Evolutionary conservation across 2,888 invertebrate species (phyloP).

Genomic region (Onchidella celtica): DNA sequence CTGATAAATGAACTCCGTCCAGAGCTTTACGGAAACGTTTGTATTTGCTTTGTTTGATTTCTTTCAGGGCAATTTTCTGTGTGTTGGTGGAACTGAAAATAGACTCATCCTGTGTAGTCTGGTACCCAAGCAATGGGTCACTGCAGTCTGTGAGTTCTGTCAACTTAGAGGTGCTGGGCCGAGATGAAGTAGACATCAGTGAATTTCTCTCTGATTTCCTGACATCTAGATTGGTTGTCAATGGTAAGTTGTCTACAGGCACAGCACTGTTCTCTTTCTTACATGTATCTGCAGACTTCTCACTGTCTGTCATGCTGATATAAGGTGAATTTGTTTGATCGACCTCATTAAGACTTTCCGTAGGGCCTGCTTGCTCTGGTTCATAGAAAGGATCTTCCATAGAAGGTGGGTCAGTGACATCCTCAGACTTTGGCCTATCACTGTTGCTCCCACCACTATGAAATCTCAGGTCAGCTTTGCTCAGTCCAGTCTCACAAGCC

Average conservation of each 20-base stretch:
- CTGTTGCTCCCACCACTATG: not conserved
- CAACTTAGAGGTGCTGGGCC: conserved; percentile 48
- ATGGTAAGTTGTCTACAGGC: no score
- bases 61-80: conserved; percentile 53
- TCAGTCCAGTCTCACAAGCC: conserved; percentile 1
- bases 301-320: no score
- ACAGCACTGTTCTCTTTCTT: not conserved
- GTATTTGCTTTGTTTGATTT: conserved; percentile 77
- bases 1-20: conserved; percentile 87
- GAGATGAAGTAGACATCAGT: not conserved
- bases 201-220: not conserved
- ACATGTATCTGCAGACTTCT: no score
- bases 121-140: conserved; percentile 88
- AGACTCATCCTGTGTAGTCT: conserved; percentile 81
- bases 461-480: not conserved
- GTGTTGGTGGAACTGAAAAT: conserved; percentile 71
- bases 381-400: no score
- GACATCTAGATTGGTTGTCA: not conserved
- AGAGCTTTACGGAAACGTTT: conserved; percentile 87
- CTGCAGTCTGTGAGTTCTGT: conserved; percentile 71
- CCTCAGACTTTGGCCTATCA: not conserved
- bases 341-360: not conserved
- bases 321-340: not conserved
- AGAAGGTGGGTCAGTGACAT: not conserved
- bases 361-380: not conserved